Conservation (phyloP, 2,888 invertebrate genomes). For the Ormia ochracea region DNA sequence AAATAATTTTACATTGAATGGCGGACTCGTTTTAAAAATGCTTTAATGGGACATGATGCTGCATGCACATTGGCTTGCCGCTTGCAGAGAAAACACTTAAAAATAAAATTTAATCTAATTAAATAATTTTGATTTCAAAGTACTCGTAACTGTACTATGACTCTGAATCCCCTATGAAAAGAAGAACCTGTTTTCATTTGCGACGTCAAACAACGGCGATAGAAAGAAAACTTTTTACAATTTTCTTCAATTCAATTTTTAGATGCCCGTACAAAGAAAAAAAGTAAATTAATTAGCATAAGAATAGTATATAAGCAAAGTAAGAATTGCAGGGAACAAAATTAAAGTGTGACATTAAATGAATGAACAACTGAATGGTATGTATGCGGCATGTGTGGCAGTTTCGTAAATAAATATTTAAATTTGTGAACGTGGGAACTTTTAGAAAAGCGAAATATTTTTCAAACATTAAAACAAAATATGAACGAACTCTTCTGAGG, state of each 20-base stretch:
- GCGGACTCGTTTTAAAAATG: background rate
- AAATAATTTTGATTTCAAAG: slow-evolving; percentile 14
- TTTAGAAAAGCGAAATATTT: background rate
- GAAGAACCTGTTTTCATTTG: slow-evolving; percentile 45
- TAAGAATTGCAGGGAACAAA: slow-evolving; percentile 2
- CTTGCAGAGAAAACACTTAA: slow-evolving; percentile 47
- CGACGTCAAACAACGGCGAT: background rate
- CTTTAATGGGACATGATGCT: slow-evolving; percentile 58
- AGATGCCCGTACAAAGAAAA: slow-evolving; percentile 5
- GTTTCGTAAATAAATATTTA: background rate
- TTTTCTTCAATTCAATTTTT: slow-evolving; percentile 2
- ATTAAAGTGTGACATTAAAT: slow-evolving; percentile 18
- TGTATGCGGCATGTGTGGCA: background rate
- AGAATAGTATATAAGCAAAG: slow-evolving; percentile 23
- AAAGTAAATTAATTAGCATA: slow-evolving; percentile 47
- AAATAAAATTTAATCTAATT: slow-evolving; percentile 51
- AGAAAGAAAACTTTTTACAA: background rate
- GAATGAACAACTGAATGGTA: no score
- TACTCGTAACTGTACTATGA: background rate
- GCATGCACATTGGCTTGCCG: background rate
- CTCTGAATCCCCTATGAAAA: background rate
- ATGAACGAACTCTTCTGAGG: background rate
- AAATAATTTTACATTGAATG: background rate
- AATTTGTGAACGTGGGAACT: slow-evolving; percentile 55
- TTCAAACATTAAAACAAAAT: slow-evolving; percentile 39